These are phyloP conservation scores for Cheirogaleus medius DNA, from an alignment of 2,113 vertebrate species.

Conservation along the genomic window DNA sequence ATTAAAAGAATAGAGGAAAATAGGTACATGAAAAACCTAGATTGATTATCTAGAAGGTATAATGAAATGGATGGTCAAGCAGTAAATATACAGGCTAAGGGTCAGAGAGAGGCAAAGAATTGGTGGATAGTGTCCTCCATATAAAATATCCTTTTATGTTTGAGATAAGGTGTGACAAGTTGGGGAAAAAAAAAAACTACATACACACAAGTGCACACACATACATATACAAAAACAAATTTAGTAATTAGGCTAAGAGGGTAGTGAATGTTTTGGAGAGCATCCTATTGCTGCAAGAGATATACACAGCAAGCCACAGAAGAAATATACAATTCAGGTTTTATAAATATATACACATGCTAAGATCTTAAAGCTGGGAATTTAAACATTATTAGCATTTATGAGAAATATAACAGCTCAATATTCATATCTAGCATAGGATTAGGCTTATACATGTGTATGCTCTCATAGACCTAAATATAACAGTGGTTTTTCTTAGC, in stretches of 20 bases:
- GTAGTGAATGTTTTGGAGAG: constrained; percentile 55
- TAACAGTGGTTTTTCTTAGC: constrained; percentile 56
- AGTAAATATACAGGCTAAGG: constrained; percentile 49
- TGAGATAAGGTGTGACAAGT: constrained; percentile 54
- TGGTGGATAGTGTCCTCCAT: constrained; percentile 54
- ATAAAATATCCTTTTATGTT: constrained; percentile 57
- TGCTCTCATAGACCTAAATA: constrained; percentile 54
- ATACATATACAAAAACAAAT: constrained; percentile 28
- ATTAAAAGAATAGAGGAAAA: neutral
- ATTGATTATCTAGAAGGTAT: constrained; percentile 33
- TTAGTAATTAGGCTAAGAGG: constrained; percentile 59
- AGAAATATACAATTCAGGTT: constrained; percentile 49
- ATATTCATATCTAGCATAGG: constrained; percentile 58
- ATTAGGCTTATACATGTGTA: constrained; percentile 55
- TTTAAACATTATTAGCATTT: constrained; percentile 63
- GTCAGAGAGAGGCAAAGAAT: constrained; percentile 58
- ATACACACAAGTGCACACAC: constrained; percentile 22
- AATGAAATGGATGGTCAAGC: constrained; percentile 42
- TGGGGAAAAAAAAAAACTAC: neutral
- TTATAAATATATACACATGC: constrained; percentile 70
- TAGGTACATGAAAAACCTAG: neutral
- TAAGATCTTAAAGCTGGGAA: constrained; percentile 67
- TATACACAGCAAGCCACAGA: constrained; percentile 62
- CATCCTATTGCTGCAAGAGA: constrained; percentile 67
- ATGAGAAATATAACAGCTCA: constrained; percentile 66